Percentiles rank a stretch among this genome's conserved stretches.
Conservation (phyloP, 2,797 vertebrate species). For the Platyrinchus mystaceus region DNA sequence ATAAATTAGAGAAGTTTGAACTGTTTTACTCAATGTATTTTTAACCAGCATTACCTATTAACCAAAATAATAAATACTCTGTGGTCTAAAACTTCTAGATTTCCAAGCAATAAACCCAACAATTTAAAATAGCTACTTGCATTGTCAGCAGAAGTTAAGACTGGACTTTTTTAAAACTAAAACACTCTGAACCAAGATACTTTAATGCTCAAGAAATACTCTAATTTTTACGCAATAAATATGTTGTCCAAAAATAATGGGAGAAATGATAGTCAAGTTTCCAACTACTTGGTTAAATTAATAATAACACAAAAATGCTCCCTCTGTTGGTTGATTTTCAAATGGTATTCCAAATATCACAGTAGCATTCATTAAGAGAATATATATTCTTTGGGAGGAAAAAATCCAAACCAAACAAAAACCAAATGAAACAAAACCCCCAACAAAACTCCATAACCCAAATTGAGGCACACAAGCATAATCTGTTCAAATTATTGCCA, state of each 20-base stretch:
- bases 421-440: background rate
- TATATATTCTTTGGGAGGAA: background rate
- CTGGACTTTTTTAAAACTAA: background rate
- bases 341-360: background rate
- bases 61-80: background rate
- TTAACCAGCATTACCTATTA: background rate
- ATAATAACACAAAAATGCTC: background rate
- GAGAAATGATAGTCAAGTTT: background rate
- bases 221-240: background rate
- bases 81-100: background rate
- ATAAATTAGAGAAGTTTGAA: background rate
- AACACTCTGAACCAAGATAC: background rate
- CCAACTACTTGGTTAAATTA: background rate
- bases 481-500: background rate
- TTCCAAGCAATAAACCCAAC: background rate
- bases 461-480: background rate
- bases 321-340: conserved; percentile 22
- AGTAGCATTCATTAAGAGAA: background rate
- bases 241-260: background rate
- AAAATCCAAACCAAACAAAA: background rate
- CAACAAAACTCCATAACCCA: background rate
- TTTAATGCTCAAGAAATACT: background rate
- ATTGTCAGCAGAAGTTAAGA: background rate
- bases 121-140: background rate
- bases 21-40: background rate